These are phyloP conservation scores for Anas platyrhynchos DNA, from an alignment of 2,113 vertebrate genomes.

Conservation along the genomic window DNA sequence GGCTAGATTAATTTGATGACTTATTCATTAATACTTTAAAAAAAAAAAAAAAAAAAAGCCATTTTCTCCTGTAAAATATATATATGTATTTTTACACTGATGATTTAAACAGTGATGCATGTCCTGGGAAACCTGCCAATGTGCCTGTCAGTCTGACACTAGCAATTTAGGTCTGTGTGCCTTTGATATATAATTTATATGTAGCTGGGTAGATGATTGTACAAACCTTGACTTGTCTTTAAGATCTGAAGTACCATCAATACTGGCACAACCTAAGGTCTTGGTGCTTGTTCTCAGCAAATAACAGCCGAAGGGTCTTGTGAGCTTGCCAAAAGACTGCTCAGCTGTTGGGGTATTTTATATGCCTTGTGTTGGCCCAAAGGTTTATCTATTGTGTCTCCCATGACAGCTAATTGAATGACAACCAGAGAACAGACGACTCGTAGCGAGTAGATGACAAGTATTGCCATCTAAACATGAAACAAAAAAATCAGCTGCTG, in stretches of 20 bases:
- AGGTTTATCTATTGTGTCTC: neutral
- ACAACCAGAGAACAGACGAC: neutral
- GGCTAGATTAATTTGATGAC: conserved; percentile 42
- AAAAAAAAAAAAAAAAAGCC: neutral
- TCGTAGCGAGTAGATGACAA: neutral
- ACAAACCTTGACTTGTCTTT: conserved; percentile 52
- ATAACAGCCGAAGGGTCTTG: conserved; percentile 1
- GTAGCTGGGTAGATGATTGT: conserved; percentile 32
- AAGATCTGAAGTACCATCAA: conserved; percentile 32
- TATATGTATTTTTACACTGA: conserved; percentile 5
- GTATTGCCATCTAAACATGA: neutral
- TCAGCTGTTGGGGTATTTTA: neutral
- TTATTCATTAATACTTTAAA: conserved; percentile 24
- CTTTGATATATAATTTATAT: conserved; percentile 60
- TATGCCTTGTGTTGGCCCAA: neutral
- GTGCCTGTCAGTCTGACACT: conserved; percentile 47
- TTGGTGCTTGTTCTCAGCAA: conserved; percentile 41
- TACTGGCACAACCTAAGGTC: conserved; percentile 23
- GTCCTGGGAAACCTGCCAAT: conserved; percentile 51
- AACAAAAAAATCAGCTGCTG: accelerated
- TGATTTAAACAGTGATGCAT: conserved; percentile 25
- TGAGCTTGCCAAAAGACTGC: conserved; percentile 2
- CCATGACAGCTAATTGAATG: neutral
- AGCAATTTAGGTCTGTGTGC: conserved; percentile 47
- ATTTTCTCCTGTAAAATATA: neutral